Evolutionary conservation across 2,888 invertebrate genomes (phyloP).

Genomic region (Neoaliturus tenellus): DNA sequence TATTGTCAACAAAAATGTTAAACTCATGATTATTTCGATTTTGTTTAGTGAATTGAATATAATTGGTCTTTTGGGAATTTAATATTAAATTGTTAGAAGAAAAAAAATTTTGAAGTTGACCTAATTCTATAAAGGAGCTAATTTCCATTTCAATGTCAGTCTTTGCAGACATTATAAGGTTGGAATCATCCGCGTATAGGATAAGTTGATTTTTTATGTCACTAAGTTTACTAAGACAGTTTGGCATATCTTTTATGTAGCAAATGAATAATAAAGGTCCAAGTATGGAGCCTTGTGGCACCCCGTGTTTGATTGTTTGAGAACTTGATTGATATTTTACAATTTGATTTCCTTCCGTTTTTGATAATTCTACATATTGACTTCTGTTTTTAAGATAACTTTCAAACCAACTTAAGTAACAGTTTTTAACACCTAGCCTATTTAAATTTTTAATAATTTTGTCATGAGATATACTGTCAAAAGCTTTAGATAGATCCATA

Average conservation of each 20-base stretch:
- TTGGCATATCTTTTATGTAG: constrained; percentile 1
- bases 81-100: too few species aligned
- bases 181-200: not conserved
- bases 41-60: too few species aligned
- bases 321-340: too few species aligned
- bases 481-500: constrained; percentile 23
- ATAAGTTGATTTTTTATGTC: not conserved
- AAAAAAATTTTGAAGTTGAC: too few species aligned
- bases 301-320: not conserved
- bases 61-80: too few species aligned
- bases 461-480: constrained; percentile 13
- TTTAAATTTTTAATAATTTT: not conserved
- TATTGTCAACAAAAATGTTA: too few species aligned
- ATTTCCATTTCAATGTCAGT: not conserved
- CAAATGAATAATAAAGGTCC: not conserved
- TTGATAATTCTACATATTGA: not conserved
- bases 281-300: not conserved
- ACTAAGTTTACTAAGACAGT: not conserved
- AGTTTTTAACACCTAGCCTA: not conserved
- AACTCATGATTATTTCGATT: too few species aligned
- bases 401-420: constrained; percentile 1
- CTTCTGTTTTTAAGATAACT: too few species aligned
- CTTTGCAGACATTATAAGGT: not conserved
- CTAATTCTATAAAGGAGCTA: not conserved
- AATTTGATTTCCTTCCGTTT: not conserved